Conservation (phyloP, 92 coral and sea anemone species). For the Actinostola sp. region DNA sequence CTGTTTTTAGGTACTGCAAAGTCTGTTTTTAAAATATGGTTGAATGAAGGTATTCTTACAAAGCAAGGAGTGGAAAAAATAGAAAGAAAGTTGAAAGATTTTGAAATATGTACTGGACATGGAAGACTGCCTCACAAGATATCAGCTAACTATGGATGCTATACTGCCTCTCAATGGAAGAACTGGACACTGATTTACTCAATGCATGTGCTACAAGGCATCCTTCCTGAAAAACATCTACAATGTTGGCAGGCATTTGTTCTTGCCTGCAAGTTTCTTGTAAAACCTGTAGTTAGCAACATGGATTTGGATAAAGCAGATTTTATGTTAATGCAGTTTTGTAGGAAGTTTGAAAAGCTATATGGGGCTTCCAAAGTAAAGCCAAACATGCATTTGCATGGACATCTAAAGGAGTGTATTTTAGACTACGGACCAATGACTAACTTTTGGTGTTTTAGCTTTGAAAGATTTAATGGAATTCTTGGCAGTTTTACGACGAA, state of each 20-base stretch:
- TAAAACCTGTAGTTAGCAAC: slow-evolving; percentile 33
- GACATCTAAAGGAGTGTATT: slow-evolving; percentile 35
- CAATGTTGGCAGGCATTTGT: slow-evolving; percentile 41
- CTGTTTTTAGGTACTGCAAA: slow-evolving; percentile 60
- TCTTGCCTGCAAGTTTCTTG: slow-evolving; percentile 46
- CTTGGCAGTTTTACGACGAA: slow-evolving; percentile 56
- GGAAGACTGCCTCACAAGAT: slow-evolving; percentile 61
- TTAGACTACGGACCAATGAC: slow-evolving; percentile 60
- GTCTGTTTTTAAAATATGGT: slow-evolving; percentile 59
- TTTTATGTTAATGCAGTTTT: slow-evolving; percentile 45
- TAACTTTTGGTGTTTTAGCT: slow-evolving; percentile 54
- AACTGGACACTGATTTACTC: slow-evolving; percentile 54
- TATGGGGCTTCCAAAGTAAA: slow-evolving; percentile 47
- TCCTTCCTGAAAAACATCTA: neutral
- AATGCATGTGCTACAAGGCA: slow-evolving; percentile 11
- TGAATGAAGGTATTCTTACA: slow-evolving; percentile 40
- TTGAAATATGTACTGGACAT: slow-evolving; percentile 59
- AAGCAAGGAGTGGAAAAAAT: slow-evolving; percentile 30
- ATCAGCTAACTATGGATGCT: slow-evolving; percentile 64
- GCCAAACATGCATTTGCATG: slow-evolving; percentile 63
- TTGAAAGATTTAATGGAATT: slow-evolving; percentile 54
- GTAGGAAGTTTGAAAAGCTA: slow-evolving; percentile 29
- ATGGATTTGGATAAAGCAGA: slow-evolving; percentile 54
- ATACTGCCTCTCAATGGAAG: slow-evolving; percentile 63
- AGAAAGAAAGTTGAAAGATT: slow-evolving; percentile 33